Evolutionary conservation across 2,888 invertebrate species (phyloP).

Genomic region (Xylota sylvarum): DNA sequence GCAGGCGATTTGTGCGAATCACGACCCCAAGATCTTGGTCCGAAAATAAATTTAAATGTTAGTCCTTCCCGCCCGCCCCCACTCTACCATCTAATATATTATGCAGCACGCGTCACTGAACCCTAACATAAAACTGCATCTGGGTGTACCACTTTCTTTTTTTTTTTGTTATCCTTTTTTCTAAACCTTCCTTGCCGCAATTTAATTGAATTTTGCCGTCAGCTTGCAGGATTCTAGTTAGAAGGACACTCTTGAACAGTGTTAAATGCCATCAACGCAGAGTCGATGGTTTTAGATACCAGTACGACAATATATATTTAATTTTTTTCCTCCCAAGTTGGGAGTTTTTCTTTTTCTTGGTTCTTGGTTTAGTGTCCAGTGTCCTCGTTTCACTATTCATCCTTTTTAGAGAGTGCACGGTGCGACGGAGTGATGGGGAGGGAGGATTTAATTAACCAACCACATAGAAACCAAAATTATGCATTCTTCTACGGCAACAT

Average conservation of each 20-base stretch:
- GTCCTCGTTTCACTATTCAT: constrained; percentile 30
- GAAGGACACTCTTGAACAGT: constrained; percentile 27
- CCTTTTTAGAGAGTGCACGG: not conserved
- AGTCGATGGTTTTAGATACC: constrained; percentile 29
- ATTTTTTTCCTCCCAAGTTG: constrained; percentile 10
- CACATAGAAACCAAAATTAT: constrained; percentile 60
- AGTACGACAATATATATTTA: not conserved
- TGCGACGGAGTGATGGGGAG: not conserved
- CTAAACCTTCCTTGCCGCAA: constrained; percentile 12
- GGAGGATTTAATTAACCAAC: constrained; percentile 69
- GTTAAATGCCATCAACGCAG: constrained; percentile 48
- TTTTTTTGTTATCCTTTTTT: not conserved
- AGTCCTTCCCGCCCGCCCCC: not conserved
- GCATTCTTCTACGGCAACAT: constrained; percentile 56
- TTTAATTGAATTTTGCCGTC: constrained; percentile 66
- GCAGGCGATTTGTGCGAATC: constrained; percentile 59
- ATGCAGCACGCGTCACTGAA: constrained; percentile 55
- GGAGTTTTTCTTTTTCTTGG: too few species aligned
- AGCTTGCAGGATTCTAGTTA: constrained; percentile 24
- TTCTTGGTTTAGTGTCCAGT: constrained; percentile 2
- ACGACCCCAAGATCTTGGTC: constrained; percentile 6
- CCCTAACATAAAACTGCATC: constrained; percentile 32
- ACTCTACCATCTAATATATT: constrained; percentile 29
- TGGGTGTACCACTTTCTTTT: constrained; percentile 9
- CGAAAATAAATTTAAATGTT: constrained; percentile 66